Evolutionary conservation across 53 echinoderm and acorn worm genomes (phyloP), one percentile per base, ranked within the genome.

Genomic region (Patiria pectinifera): DNA sequence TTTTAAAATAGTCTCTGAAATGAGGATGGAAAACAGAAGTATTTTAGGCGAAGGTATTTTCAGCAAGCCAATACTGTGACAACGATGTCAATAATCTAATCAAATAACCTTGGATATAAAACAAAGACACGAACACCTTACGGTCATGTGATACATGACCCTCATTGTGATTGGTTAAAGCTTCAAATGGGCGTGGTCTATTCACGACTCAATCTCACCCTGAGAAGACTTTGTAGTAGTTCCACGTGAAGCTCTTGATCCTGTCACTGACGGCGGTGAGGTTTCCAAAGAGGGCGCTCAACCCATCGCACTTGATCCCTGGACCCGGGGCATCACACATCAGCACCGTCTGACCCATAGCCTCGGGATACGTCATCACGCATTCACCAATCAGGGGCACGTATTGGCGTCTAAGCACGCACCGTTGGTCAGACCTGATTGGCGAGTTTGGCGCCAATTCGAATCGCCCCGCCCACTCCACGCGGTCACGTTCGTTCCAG

Each of bases 1-100:
- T 80, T 90, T 81, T 80, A 53, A 90, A 90, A 77, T 90, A 35
- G 81, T 80, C 90, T 4, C 90, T 90, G 90, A 44, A 90, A 81
- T 18, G 12, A 14, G 12, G 15, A 66, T 14, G 14, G 3, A 66
- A 66, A 18, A 66, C 3, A 66, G 15, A 66, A 3, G 15, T 3
- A 35, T 35, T 35, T 35, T 1, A 35, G 35, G 35, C 35, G 35
- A 35, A 35, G 35, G 35, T 35, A 11, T 66, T 2, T 66, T 66
- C 0, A 66, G 3, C 66, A 66, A 66, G 10, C 4, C 15, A 6
- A 0, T 3, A 66, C 19, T 2, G 10, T 16, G 3, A 66, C 15
- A 66, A 66, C 66, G 66, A 66, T 66, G 14, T 15, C 19, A 16
- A 16, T 0, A 66, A 16, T 66, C 4, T 66, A 66, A 16, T 18